A percentile compares a stretch with the other conserved stretches of the same genome.
phyloP scores from a whole-genome alignment of 2,113 vertebrate species.

The Phrynocephalus versicolor region DNA sequence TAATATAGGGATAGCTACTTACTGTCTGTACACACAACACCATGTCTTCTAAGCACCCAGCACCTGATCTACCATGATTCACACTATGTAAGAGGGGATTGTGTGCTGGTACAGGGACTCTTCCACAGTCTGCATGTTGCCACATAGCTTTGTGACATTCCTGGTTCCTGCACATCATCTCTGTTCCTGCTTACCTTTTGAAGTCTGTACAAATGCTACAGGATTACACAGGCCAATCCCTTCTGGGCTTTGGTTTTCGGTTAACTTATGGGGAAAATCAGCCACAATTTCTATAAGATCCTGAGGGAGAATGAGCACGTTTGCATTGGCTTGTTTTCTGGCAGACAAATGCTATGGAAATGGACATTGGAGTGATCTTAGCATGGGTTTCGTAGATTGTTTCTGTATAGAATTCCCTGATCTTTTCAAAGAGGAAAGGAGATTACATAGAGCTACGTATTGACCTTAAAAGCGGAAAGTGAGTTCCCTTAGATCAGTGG shows the following conservation, averaged over 20 bases:
- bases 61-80: background rate
- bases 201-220: no score
- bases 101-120: background rate
- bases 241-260: background rate
- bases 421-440: background rate
- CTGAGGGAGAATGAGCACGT: background rate
- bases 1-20: background rate
- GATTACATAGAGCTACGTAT: background rate
- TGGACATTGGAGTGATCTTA: background rate
- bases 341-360: background rate
- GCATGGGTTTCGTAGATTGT: background rate
- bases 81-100: background rate
- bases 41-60: background rate
- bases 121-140: background rate
- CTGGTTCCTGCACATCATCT: background rate
- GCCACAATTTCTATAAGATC: conserved; percentile 2
- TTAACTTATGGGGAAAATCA: background rate
- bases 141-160: background rate
- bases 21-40: no score
- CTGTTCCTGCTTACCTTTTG: background rate
- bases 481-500: background rate
- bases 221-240: background rate
- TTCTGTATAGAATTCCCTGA: conserved; percentile 12
- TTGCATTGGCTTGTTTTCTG: conserved; percentile 27
- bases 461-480: background rate